Percentiles rank a stretch among this genome's conserved stretches.
Conservation (phyloP, 2,113 vertebrate genomes). For the Zosterops lateralis region DNA sequence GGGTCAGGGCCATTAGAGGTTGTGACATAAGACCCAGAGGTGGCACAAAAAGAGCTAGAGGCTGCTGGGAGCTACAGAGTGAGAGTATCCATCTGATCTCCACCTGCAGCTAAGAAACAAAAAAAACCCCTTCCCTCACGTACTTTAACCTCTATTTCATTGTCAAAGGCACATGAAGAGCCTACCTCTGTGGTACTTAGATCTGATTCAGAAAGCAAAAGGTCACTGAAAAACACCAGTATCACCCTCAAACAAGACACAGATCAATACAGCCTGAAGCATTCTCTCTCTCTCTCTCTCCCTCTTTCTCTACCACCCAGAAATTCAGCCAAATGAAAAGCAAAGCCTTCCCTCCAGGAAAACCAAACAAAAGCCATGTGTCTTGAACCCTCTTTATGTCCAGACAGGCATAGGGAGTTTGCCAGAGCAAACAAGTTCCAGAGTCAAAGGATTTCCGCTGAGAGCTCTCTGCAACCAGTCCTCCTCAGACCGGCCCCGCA, state of each 20-base stretch:
- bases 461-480: slow-evolving; percentile 55
- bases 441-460: slow-evolving; percentile 66
- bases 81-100: background rate
- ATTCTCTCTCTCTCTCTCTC: background rate
- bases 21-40: background rate
- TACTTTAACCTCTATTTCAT: background rate
- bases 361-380: slow-evolving; percentile 59
- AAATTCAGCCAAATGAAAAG: slow-evolving; percentile 53
- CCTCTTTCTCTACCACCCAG: slow-evolving; percentile 29
- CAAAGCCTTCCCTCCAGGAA: slow-evolving; percentile 57
- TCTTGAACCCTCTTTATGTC: slow-evolving; percentile 51
- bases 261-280: background rate
- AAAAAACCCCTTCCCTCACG: background rate
- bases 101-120: background rate
- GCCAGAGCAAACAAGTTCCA: slow-evolving; percentile 67
- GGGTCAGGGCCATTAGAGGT: background rate
- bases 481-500: slow-evolving; percentile 13
- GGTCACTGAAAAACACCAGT: background rate
- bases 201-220: background rate
- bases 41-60: background rate
- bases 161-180: background rate
- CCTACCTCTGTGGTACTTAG: background rate
- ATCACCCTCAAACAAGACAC: background rate
- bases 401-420: slow-evolving; percentile 55
- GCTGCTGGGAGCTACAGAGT: background rate